These are phyloP conservation scores for Chouioia cunea DNA, from an alignment of 2,888 invertebrate genomes.

Conservation along the genomic window DNA sequence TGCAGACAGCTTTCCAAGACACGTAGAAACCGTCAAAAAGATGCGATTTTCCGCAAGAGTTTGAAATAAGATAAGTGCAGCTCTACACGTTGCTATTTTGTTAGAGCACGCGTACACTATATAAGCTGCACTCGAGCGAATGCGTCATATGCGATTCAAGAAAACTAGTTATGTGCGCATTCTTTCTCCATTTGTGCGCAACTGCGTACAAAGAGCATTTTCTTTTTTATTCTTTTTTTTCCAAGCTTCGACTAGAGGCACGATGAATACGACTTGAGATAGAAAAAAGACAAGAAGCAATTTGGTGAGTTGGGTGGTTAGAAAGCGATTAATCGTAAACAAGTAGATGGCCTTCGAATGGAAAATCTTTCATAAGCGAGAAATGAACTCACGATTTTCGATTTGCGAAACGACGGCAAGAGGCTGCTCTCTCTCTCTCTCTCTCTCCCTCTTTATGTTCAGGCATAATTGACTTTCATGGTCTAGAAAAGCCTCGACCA, in stretches of 20 bases:
- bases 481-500: slow-evolving; percentile 32
- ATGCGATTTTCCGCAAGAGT: neutral
- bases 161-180: slow-evolving; percentile 4
- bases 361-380: slow-evolving; percentile 39
- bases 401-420: neutral
- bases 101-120: neutral
- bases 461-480: slow-evolving; percentile 42
- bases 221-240: neutral
- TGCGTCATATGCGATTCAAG: slow-evolving; percentile 34
- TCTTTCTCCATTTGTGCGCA: neutral
- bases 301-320: slow-evolving; percentile 17
- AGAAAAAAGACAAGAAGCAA: neutral
- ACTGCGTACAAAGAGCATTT: neutral
- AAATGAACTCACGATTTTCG: slow-evolving; percentile 29
- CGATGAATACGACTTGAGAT: neutral
- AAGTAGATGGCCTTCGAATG: neutral
- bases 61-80: slow-evolving; percentile 15
- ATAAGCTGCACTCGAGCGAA: slow-evolving; percentile 1
- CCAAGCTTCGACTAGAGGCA: neutral
- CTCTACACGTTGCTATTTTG: neutral
- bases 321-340: slow-evolving; percentile 41
- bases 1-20: slow-evolving; percentile 25
- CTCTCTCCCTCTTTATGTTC: slow-evolving; percentile 27
- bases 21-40: slow-evolving; percentile 12
- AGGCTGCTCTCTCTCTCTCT: too few relatives aligned